phyloP scores from a whole-genome alignment of 2,797 vertebrate species.

The Anableps anableps region DNA sequence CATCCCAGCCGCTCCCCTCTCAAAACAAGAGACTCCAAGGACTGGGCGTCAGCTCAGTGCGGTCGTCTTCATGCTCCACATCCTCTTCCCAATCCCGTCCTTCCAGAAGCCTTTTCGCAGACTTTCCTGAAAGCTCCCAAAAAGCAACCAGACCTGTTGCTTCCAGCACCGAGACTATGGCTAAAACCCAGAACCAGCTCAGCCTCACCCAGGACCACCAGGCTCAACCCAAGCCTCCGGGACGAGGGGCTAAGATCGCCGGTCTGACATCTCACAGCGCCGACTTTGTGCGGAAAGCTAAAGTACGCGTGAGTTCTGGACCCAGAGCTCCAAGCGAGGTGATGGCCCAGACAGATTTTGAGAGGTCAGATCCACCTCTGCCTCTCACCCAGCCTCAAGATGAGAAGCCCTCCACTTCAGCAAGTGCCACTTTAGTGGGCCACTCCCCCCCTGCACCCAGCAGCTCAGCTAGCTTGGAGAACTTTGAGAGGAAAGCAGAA shows the following conservation, averaged over 20 bases:
- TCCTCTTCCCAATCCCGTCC: conserved; percentile 61
- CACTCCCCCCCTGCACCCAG: conserved; percentile 31
- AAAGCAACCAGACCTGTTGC: conserved; percentile 90
- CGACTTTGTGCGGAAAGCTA: conserved; percentile 96
- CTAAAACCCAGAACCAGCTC: conserved; percentile 84
- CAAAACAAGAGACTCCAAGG: conserved; percentile 68
- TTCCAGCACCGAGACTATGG: conserved; percentile 91
- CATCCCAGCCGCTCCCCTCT: conserved; percentile 72
- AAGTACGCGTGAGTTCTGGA: conserved; percentile 88
- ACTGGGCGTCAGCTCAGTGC: conserved; percentile 65
- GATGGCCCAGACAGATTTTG: conserved; percentile 72
- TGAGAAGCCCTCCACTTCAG: conserved; percentile 71
- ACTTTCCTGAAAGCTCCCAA: conserved; percentile 89
- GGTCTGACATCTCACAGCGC: conserved; percentile 83
- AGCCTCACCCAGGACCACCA: conserved; percentile 58
- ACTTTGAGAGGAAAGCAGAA: conserved; percentile 70
- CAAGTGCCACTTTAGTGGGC: conserved; percentile 41
- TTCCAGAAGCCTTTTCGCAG: conserved; percentile 73
- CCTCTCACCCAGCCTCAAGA: conserved; percentile 78
- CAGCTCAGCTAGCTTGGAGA: conserved; percentile 28
- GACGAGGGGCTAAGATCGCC: conserved; percentile 79
- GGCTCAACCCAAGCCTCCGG: conserved; percentile 51
- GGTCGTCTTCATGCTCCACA: conserved; percentile 63
- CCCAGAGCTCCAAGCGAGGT: conserved; percentile 77
- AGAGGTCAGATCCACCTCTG: conserved; percentile 78